Evolutionary conservation across 2,113 vertebrate species (phyloP), one percentile per base, ranked within the genome.

Genomic region (Acrocephalus kingi): DNA sequence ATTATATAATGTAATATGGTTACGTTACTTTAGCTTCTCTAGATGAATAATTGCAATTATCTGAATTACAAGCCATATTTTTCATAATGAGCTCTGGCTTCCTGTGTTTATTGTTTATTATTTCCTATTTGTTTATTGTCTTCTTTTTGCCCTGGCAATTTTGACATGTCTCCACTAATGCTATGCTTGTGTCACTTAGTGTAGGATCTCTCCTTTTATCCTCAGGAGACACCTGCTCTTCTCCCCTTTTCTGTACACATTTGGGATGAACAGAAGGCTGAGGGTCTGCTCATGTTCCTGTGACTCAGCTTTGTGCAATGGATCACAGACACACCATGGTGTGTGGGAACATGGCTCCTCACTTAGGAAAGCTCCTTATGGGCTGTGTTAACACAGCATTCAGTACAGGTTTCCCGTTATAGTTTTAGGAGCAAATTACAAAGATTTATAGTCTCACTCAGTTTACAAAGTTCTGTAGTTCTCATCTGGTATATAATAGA

Each of bases 201-300:
- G 54, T 78, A 89, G 89, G 78, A 95, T 80, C 71, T n/a, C 62
- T 94, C 49, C 79, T 66, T 79, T 85, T 84, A 79, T 95, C 90
- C 87, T 76, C 91, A 56, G 80, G 82, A 90, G 95, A 96, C 91
- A 95, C 97, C 90, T 96, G 94, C 92, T 95, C 89, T 93, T 96
- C 94, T 79, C 93, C 72, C 93, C 90, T 95, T 72, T 94, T 71
- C 85, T 94, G 91, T 74, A 54, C 24, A 30, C 63, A 84, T 92
- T 82, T 94, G 82, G 91, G 90, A 89, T 63, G 93, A 98, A 96
- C 97, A 97, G 95, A 98, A 98, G 96, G 96, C 85, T 71, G 92
- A 90, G 93, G 97, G 88, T 97, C 95, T 98, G 96, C 97, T 96
- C 73, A 4, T 93, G 90, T 93, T 96, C 87, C 93, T 48, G 86